A percentile compares a stretch with the other conserved stretches of the same genome.
phyloP scores from a whole-genome alignment of 2,113 vertebrate species.

The Elaphurus davidianus region DNA sequence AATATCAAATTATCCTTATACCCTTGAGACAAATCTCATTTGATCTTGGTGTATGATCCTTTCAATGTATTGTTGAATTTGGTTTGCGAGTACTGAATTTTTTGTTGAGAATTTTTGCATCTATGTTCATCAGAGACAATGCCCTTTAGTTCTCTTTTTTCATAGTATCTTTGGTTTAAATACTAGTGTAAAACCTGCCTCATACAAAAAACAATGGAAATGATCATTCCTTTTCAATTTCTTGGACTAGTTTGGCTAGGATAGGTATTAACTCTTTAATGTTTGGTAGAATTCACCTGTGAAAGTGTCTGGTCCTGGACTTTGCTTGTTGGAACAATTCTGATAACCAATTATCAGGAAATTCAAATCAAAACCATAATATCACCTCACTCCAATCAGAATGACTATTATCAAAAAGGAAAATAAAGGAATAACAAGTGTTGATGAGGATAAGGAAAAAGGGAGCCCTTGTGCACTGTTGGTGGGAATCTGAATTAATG shows the following conservation, averaged over 20 bases:
- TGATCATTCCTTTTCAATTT: not conserved
- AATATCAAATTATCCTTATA: not conserved
- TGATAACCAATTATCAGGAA: not conserved
- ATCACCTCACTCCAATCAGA: not conserved
- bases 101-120: not conserved
- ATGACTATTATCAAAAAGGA: not conserved
- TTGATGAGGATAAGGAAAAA: not conserved
- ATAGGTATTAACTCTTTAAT: not conserved
- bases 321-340: not conserved
- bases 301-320: not conserved
- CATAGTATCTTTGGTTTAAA: not conserved
- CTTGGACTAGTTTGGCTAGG: not conserved
- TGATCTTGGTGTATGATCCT: not conserved
- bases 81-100: not conserved
- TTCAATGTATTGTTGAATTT: not conserved
- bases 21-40: not conserved
- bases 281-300: not conserved
- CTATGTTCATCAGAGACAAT: not conserved
- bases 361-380: not conserved
- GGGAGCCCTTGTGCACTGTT: not conserved
- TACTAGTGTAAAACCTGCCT: not conserved
- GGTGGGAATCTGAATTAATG: not conserved
- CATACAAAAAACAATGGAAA: not conserved
- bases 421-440: not conserved
- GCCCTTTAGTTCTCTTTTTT: not conserved